These are phyloP conservation scores for Chloebia gouldiae DNA, from an alignment of 2,113 vertebrate species.

Conservation along the genomic window DNA sequence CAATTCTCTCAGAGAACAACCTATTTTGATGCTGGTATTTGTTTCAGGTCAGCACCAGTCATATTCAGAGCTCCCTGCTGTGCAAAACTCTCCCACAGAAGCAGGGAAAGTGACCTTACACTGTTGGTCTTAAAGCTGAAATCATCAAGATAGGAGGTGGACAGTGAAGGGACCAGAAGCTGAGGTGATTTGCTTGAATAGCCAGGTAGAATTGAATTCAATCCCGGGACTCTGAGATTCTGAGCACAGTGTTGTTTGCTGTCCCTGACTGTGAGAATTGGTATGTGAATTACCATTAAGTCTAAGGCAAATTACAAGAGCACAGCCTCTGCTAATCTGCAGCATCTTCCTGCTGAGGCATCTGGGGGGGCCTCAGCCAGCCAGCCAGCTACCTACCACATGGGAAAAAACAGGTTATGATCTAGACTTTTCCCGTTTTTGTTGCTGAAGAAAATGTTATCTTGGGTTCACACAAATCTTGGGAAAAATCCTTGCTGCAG, in stretches of 20 bases:
- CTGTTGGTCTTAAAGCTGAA: background rate
- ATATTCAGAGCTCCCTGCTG: background rate
- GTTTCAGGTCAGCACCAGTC: background rate
- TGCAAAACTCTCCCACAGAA: background rate
- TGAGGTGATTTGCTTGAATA: background rate
- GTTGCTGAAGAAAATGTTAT: background rate
- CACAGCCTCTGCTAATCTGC: background rate
- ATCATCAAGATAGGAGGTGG: background rate
- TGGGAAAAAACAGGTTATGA: background rate
- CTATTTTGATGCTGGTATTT: background rate
- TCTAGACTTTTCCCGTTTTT: background rate
- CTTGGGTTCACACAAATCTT: background rate
- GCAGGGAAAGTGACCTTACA: background rate
- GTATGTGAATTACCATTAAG: background rate
- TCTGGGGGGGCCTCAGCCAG: background rate
- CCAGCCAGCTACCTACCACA: background rate
- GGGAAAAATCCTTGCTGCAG: background rate
- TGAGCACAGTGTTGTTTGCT: background rate
- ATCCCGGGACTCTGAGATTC: background rate
- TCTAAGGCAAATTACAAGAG: background rate
- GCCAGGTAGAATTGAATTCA: background rate
- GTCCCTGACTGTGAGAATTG: background rate
- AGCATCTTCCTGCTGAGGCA: background rate
- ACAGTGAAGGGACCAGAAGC: background rate
- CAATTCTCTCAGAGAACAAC: background rate